These are phyloP conservation scores for Leptothorax acervorum DNA, from an alignment of 2,888 invertebrate species.

Conservation along the genomic window DNA sequence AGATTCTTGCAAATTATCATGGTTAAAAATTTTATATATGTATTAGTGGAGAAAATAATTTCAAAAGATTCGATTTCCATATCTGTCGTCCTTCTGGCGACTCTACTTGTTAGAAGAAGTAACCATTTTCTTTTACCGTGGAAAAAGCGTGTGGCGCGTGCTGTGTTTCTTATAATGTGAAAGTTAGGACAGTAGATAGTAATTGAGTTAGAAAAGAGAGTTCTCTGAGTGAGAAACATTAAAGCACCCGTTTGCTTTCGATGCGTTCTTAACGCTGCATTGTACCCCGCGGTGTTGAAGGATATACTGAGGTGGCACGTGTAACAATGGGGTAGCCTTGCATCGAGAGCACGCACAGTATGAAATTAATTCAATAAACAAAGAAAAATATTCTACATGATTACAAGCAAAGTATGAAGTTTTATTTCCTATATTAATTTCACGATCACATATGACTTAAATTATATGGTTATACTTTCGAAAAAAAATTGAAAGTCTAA, in stretches of 20 bases:
- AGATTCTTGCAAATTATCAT: neutral
- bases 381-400: conserved; percentile 9
- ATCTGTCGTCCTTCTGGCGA: neutral
- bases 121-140: neutral
- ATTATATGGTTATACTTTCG: neutral
- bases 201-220: conserved; percentile 7
- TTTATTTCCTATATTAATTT: neutral
- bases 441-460: neutral
- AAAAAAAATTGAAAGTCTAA: neutral
- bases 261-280: conserved; percentile 32
- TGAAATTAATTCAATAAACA: neutral
- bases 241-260: conserved; percentile 51
- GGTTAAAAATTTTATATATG: neutral
- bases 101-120: neutral
- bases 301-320: conserved; percentile 47
- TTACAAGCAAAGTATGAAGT: neutral
- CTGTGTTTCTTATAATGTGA: conserved; percentile 8
- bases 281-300: conserved; percentile 33
- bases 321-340: conserved; percentile 23
- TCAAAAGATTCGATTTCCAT: neutral
- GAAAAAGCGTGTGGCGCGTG: neutral
- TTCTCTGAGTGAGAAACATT: conserved; percentile 15
- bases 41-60: neutral
- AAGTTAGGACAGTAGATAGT: conserved; percentile 24
- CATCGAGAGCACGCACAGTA: neutral